phyloP scores from a whole-genome alignment of 2,113 vertebrate species.

The Bucco capensis region DNA sequence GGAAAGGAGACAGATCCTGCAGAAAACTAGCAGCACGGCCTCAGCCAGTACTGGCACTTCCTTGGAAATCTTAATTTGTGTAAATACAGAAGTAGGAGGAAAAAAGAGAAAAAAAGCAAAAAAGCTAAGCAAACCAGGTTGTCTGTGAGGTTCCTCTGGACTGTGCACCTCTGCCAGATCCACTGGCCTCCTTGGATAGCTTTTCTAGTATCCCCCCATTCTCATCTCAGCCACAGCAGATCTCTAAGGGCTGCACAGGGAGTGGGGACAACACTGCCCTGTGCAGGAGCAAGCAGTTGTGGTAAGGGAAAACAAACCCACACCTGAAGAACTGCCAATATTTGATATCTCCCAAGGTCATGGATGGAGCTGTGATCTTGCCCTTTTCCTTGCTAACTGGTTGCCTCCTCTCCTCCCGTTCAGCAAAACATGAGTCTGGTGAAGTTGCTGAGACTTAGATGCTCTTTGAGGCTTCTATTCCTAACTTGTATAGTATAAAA shows the following conservation, averaged over 20 bases:
- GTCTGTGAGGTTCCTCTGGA: background rate
- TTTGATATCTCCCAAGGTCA: background rate
- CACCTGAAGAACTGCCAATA: background rate
- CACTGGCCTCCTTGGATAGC: background rate
- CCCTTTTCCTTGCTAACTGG: background rate
- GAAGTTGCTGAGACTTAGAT: background rate
- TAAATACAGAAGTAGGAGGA: background rate
- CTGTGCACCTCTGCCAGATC: background rate
- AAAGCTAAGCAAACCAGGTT: background rate
- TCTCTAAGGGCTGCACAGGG: background rate
- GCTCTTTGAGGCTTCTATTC: background rate
- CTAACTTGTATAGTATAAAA: background rate
- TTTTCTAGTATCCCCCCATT: background rate
- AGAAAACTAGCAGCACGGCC: background rate
- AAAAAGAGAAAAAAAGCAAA: background rate
- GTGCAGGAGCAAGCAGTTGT: rapidly evolving
- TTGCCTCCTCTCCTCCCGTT: background rate
- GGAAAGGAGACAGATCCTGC: background rate
- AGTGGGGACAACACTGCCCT: background rate
- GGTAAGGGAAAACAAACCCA: background rate
- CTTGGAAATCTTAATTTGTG: background rate
- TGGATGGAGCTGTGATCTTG: background rate
- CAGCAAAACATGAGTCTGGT: background rate
- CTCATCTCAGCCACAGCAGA: background rate
- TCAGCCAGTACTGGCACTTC: background rate